Percentiles rank a stretch among this genome's conserved stretches.
These are phyloP conservation scores for Lampropteryx suffumata DNA, from an alignment of 2,888 invertebrate species.

Conservation along the genomic window DNA sequence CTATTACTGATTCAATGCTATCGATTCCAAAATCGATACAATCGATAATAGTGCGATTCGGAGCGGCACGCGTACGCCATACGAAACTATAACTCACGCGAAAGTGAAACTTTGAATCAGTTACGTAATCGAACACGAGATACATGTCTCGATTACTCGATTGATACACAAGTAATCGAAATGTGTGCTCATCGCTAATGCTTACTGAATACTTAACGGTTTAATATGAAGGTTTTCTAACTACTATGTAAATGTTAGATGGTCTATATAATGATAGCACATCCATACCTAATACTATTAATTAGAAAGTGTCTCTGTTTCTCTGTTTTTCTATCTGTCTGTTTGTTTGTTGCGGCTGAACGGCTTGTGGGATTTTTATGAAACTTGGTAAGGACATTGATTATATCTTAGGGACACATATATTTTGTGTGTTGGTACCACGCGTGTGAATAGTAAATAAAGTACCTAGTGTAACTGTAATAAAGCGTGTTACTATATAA, in stretches of 20 bases:
- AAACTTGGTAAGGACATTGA: too few species aligned
- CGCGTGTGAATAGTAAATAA: too few species aligned
- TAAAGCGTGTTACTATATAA: too few species aligned
- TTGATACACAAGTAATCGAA: slow-evolving; percentile 50
- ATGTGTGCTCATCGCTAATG: slow-evolving; percentile 42
- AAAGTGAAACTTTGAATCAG: slow-evolving; percentile 74
- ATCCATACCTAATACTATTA: too few species aligned
- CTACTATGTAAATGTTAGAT: neutral
- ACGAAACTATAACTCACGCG: slow-evolving; percentile 68
- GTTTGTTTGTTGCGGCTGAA: too few species aligned
- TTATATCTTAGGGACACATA: too few species aligned
- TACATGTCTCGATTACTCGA: slow-evolving; percentile 53
- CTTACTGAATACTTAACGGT: slow-evolving; percentile 28
- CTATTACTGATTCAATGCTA: slow-evolving; percentile 28
- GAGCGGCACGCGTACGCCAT: slow-evolving; percentile 43
- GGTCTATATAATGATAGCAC: neutral
- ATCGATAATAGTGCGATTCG: slow-evolving; percentile 38
- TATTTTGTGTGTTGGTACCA: too few species aligned
- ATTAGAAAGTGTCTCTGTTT: too few species aligned
- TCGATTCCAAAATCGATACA: slow-evolving; percentile 55
- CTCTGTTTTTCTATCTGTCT: too few species aligned
- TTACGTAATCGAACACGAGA: slow-evolving; percentile 60
- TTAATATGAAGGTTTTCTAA: slow-evolving; percentile 34
- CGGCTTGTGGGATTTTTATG: too few species aligned
- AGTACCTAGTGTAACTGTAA: too few species aligned